Evolutionary conservation across 2,888 invertebrate species (phyloP), one percentile per base, ranked within the genome.

Genomic region (Sympetrum striolatum): DNA sequence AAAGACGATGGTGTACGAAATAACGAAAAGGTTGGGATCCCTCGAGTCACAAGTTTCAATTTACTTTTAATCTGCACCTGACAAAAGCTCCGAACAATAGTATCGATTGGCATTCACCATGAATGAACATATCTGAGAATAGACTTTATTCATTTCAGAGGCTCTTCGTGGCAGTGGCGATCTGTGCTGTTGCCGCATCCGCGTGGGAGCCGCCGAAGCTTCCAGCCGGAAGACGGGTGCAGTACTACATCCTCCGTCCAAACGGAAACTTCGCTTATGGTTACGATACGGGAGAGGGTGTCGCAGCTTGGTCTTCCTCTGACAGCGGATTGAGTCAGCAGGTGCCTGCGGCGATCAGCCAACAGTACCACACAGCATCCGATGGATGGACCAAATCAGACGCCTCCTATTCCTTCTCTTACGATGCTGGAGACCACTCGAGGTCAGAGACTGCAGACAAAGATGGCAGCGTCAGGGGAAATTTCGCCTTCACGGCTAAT

Each of bases 261-360:
- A 93, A 94, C 92, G 94, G 94, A 22, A 93, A 92, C 10, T 93
- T 93, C 90, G 93, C 93, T 81, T 93, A 93, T 91, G 93, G 93
- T 44, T 93, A 93, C 91, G 93, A 94, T 91, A 94, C 94, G 0
- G 94, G 94, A n/a, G 92, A 91, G 37, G 92, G 93, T 25, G 90
- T 92, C 90, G 93, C 93, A 90, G 93, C 93, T 91, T 91, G 91
- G 64, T 91, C 92, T 37, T 93, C 94, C 91, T 92, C 93, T 92
- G 93, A 93, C 0, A 91, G 92, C 58, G 93, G 93, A 1, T 3
- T 0, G 8, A 35, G 14, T 14, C 90, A 90, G 10, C 35, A 4
- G 35, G 35, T 39, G n/a, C 22, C 35, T 6, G 31, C 5, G 5
- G 10, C 35, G 25, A 8, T 22, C 22, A n/a, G n/a, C 25, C 25